Evolutionary conservation across 2,113 vertebrate species (phyloP).

Genomic region (Empidonax traillii): DNA sequence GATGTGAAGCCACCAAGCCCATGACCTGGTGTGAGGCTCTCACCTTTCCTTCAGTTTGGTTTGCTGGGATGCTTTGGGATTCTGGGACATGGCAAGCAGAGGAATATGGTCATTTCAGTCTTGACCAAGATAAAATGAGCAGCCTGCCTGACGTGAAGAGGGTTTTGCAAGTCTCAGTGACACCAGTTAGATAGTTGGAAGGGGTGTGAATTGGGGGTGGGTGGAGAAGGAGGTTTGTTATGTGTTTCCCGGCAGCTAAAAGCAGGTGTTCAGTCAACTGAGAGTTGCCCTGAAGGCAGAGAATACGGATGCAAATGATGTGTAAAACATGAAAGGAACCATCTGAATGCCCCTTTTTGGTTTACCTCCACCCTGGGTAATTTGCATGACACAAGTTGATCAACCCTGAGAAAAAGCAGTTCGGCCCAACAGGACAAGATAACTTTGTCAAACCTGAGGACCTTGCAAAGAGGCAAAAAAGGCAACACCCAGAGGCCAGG

Average conservation of each 20-base stretch:
- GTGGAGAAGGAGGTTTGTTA: not conserved
- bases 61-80: not conserved
- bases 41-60: not conserved
- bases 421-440: not conserved
- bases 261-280: constrained; percentile 35
- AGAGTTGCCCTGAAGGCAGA: constrained; percentile 49
- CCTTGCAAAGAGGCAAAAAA: not conserved
- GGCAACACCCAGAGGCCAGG: not conserved
- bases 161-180: not conserved
- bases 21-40: not conserved
- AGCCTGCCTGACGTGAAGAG: not conserved
- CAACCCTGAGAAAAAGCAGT: constrained; percentile 7
- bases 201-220: not conserved
- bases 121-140: not conserved
- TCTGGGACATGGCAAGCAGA: not conserved
- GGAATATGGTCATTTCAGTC: not conserved
- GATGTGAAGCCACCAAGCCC: accelerated
- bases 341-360: constrained; percentile 21
- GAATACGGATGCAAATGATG: constrained; percentile 59
- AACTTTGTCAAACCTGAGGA: not conserved
- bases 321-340: constrained; percentile 39
- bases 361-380: constrained; percentile 23
- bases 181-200: not conserved
- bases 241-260: constrained; percentile 13
- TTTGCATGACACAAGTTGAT: constrained; percentile 33